These are phyloP conservation scores for Tursiops truncatus DNA, from an alignment of 2,113 vertebrate genomes.

Conservation along the genomic window DNA sequence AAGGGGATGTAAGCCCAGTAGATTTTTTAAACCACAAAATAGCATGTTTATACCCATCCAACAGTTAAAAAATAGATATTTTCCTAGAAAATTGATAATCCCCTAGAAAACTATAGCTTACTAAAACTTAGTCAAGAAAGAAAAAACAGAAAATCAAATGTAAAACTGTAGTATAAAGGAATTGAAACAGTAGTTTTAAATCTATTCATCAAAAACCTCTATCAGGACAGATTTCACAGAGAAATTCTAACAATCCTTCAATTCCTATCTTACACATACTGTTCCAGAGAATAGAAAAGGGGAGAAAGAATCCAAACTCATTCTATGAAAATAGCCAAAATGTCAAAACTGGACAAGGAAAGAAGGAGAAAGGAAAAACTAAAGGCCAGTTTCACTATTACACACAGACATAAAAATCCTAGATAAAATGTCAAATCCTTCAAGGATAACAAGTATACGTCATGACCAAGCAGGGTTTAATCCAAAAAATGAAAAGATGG, in stretches of 20 bases:
- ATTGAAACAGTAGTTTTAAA: conserved; percentile 30
- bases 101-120: conserved; percentile 6
- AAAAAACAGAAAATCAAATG: neutral
- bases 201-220: neutral
- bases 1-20: neutral
- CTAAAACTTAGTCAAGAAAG: conserved; percentile 29
- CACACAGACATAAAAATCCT: neutral
- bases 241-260: neutral
- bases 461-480: neutral
- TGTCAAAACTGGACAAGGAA: neutral
- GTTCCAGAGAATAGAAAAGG: neutral
- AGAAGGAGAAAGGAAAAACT: neutral
- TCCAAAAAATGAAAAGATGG: neutral
- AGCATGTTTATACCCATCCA: neutral
- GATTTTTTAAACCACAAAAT: conserved; percentile 12
- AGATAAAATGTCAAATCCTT: neutral
- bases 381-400: neutral
- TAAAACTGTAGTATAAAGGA: neutral
- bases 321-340: neutral
- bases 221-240: neutral
- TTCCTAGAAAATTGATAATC: neutral
- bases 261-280: neutral
- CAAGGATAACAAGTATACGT: neutral
- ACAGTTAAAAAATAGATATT: conserved; percentile 24
- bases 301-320: neutral